These are phyloP conservation scores for Okapia johnstoni DNA, from an alignment of 2,113 vertebrate genomes.

Conservation along the genomic window DNA sequence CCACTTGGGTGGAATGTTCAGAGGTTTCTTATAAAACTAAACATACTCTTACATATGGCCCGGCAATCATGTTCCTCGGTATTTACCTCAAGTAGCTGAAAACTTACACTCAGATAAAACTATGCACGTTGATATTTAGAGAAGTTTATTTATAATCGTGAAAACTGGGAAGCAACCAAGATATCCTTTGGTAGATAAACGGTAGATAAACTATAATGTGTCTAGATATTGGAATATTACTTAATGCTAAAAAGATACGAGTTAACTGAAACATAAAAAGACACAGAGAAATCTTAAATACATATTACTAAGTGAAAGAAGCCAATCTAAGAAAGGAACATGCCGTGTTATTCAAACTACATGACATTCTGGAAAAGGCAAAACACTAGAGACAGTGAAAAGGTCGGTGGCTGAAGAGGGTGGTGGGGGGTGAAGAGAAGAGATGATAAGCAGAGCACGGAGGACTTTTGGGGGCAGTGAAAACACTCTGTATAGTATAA, in stretches of 20 bases:
- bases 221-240: neutral
- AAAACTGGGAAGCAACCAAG: neutral
- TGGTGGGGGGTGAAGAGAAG: neutral
- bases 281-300: neutral
- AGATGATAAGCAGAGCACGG: neutral
- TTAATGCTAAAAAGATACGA: neutral
- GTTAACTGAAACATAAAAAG: neutral
- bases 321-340: neutral
- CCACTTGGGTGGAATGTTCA: neutral
- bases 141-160: neutral
- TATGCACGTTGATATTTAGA: neutral
- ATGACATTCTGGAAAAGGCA: neutral
- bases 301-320: neutral
- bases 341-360: neutral
- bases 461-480: neutral
- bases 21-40: neutral
- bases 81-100: neutral
- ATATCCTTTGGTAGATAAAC: neutral
- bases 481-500: neutral
- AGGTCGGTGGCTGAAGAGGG: neutral
- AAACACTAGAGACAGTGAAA: neutral
- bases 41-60: neutral
- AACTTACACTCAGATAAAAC: neutral
- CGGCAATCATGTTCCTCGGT: neutral
- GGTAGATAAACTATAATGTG: neutral